Percentiles rank a stretch among this genome's conserved stretches.
Evolutionary conservation across 2,113 vertebrate genomes (phyloP).

Genomic region (Vombatus ursinus): DNA sequence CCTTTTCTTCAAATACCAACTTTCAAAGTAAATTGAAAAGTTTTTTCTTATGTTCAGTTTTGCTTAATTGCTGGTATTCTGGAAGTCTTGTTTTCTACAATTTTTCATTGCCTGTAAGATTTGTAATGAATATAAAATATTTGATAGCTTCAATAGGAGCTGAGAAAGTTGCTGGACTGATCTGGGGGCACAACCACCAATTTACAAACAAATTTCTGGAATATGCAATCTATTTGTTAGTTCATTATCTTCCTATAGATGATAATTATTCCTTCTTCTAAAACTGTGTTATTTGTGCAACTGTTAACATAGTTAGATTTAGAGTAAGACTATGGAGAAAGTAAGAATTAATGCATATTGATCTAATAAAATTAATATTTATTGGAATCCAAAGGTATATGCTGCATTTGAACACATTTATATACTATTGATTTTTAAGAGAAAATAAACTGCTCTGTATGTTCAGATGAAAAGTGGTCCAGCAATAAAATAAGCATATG

Average conservation of each 20-base stretch:
- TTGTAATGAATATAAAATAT: background rate
- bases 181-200: background rate
- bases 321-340: background rate
- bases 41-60: slow-evolving; percentile 29
- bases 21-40: slow-evolving; percentile 15
- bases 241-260: background rate
- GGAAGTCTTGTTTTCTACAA: slow-evolving; percentile 14
- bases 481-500: background rate
- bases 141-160: background rate
- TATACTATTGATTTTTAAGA: slow-evolving; percentile 39
- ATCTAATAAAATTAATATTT: background rate
- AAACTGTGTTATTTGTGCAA: slow-evolving; percentile 2
- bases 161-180: background rate
- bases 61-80: slow-evolving; percentile 17
- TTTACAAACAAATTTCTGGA: slow-evolving; percentile 5
- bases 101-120: slow-evolving; percentile 5
- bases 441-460: slow-evolving; percentile 34
- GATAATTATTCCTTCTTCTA: slow-evolving; percentile 13
- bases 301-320: background rate
- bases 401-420: slow-evolving; percentile 30
- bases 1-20: background rate
- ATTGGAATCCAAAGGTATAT: background rate
- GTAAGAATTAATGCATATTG: background rate
- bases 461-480: background rate
- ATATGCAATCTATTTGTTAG: background rate